Evolutionary conservation across 2,113 vertebrate species (phyloP).

Genomic region (Burhinus oedicnemus): DNA sequence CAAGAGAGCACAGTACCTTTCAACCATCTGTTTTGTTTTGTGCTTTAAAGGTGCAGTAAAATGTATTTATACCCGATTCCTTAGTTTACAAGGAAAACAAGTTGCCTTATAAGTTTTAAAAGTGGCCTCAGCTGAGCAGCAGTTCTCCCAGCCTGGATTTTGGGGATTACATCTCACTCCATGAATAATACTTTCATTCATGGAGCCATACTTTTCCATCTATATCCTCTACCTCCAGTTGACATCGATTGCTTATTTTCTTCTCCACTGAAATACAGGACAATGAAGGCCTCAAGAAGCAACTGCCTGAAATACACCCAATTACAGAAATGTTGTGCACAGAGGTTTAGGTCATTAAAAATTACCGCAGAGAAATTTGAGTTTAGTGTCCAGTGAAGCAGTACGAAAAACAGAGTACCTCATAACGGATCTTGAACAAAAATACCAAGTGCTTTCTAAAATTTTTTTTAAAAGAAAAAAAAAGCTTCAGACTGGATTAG

Average conservation of each 20-base stretch:
- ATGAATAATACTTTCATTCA: background rate
- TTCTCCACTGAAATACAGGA: background rate
- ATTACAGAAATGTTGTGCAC: background rate
- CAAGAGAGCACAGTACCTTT: background rate
- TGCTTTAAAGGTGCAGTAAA: conserved; percentile 23
- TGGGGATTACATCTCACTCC: background rate
- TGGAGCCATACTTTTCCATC: background rate
- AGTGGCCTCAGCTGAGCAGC: background rate
- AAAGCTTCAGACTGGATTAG: background rate
- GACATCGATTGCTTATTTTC: background rate
- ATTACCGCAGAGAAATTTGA: background rate
- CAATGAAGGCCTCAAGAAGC: background rate
- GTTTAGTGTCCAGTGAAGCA: background rate
- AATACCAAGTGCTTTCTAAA: background rate
- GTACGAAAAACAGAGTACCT: conserved; percentile 27
- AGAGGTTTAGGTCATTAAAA: conserved; percentile 17
- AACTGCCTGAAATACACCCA: background rate
- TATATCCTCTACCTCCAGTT: background rate
- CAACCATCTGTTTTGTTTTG: background rate
- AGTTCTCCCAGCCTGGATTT: background rate
- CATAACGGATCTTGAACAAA: background rate
- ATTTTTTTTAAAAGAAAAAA: background rate
- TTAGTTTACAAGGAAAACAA: conserved; percentile 14
- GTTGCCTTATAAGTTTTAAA: background rate
- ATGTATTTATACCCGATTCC: background rate